A percentile compares a stretch with the other conserved stretches of the same genome.
These are phyloP conservation scores for Spodoptera litura DNA, from an alignment of 1,140 invertebrate species.

Conservation along the genomic window DNA sequence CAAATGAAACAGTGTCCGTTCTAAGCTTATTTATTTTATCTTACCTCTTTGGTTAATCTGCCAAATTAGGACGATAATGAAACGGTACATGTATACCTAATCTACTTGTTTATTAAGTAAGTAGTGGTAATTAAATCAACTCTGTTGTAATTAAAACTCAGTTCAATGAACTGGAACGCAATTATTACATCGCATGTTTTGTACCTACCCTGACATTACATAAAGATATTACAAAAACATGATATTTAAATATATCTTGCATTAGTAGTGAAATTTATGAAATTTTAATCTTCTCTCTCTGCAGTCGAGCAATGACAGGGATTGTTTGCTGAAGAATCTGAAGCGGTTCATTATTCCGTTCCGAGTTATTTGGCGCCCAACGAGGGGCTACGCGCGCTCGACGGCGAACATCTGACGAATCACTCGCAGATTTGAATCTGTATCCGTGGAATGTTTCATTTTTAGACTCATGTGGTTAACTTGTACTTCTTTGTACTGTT, in stretches of 20 bases:
- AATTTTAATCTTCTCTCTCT: slow-evolving; percentile 62
- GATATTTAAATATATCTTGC: slow-evolving; percentile 37
- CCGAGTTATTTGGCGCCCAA: slow-evolving; percentile 67
- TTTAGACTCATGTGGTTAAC: slow-evolving; percentile 26
- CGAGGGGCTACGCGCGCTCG: slow-evolving; percentile 54
- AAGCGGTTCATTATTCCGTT: slow-evolving; percentile 67
- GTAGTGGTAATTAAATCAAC: neutral
- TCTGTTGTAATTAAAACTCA: neutral
- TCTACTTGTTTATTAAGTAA: slow-evolving; percentile 7
- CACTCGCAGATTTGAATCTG: slow-evolving; percentile 52
- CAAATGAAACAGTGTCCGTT: slow-evolving; percentile 83
- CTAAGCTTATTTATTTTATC: slow-evolving; percentile 80
- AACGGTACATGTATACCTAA: slow-evolving; percentile 42
- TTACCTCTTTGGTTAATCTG: slow-evolving; percentile 75
- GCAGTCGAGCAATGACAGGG: slow-evolving; percentile 60
- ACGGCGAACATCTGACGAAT: slow-evolving; percentile 60
- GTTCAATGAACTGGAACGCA: neutral
- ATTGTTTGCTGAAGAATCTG: slow-evolving; percentile 66
- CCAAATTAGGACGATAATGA: slow-evolving; percentile 67
- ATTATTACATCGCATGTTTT: slow-evolving; percentile 30
- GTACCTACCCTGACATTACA: slow-evolving; percentile 2
- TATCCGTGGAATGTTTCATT: slow-evolving; percentile 50
- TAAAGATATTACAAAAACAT: slow-evolving; percentile 35
- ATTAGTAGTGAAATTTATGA: slow-evolving; percentile 53
- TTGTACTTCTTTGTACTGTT: neutral